Conservation (phyloP, 2,888 invertebrate species). For the Siphonodentalium dalli region DNA sequence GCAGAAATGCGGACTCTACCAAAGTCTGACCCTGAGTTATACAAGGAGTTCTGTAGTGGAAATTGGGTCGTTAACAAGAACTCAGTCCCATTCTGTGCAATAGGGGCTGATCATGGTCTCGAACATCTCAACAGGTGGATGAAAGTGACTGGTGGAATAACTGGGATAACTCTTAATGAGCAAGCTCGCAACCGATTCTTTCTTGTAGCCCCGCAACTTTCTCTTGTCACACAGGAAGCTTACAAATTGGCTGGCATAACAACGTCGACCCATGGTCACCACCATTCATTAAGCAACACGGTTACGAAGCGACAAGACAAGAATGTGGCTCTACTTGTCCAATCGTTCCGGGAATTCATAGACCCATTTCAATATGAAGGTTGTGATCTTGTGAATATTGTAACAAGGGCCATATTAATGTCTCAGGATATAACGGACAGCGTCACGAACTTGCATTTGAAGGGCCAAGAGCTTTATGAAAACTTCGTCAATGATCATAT, state of each 20-base stretch:
- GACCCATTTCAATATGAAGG: too few relatives aligned
- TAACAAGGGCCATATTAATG: conserved; percentile 12
- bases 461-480: background rate
- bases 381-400: conserved; percentile 4
- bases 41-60: background rate
- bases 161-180: conserved; percentile 5
- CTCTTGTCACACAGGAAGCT: background rate
- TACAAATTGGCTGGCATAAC: background rate
- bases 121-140: conserved; percentile 9
- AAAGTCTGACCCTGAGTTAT: background rate
- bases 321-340: too few relatives aligned
- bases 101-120: conserved; percentile 8
- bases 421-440: conserved; percentile 1
- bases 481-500: conserved; percentile 3
- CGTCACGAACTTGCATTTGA: background rate
- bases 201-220: background rate
- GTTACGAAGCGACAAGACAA: too few relatives aligned
- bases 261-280: too few relatives aligned
- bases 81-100: conserved; percentile 7
- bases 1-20: conserved; percentile 3
- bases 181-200: conserved; percentile 3
- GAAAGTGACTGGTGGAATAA: conserved; percentile 11
- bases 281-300: too few relatives aligned
- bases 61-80: conserved; percentile 10
- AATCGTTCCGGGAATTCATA: too few relatives aligned